Base-by-base conservation (phyloP, 2,113 vertebrate genomes). In the Nerophis ophidion region DNA sequence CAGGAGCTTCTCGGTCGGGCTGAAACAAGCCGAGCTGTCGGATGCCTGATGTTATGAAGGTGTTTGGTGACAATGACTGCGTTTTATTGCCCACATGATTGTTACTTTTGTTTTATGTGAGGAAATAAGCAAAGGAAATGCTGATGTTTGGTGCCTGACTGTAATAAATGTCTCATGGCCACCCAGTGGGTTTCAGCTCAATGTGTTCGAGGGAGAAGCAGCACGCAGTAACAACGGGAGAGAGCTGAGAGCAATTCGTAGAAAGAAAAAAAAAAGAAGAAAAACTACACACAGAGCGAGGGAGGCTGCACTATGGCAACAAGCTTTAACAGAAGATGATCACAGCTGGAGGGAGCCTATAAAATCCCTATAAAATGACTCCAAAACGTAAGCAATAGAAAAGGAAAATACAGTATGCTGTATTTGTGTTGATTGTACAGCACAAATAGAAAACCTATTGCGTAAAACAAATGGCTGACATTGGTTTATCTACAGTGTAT, bases 171-270 rank as follows among this genome's bases (percentile, higher is more conserved):
- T 44, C 40, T 38, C 15, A 38, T 26, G 13, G 44, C 26, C 34
- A 35, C 4, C n/a, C 46, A 52, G 55, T 50, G 17, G 62, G 3
- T 45, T 65, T 66, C 48, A 53, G 63, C 59, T 57, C 9, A 38
- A 64, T 67, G 53, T 58, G 54, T 62, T 44, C 52, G 52, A 49
- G 35, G 36, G 16, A 17, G 35, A 10, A 56, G 12, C 60, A 60
- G 47, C 36, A 55, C 52, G 62, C 47, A 60, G 48, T 34, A 47
- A 50, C 57, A 61, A 44, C 26, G 19, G 16, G 58, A 57, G 50
- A 34, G 50, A 54, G 48, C 36, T 35, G 11, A 57, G 49, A 17
- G 54, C 36, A 42, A 42, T 11, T 42, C 40, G 40, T 42, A 9
- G 10, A 42, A 8, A 38, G 8, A 38, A 38, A 38, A 6, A 6